Percentiles rank a stretch among this genome's conserved stretches.
These are phyloP conservation scores for Andrena chrysosceles DNA, from an alignment of 2,888 invertebrate genomes.

Conservation along the genomic window DNA sequence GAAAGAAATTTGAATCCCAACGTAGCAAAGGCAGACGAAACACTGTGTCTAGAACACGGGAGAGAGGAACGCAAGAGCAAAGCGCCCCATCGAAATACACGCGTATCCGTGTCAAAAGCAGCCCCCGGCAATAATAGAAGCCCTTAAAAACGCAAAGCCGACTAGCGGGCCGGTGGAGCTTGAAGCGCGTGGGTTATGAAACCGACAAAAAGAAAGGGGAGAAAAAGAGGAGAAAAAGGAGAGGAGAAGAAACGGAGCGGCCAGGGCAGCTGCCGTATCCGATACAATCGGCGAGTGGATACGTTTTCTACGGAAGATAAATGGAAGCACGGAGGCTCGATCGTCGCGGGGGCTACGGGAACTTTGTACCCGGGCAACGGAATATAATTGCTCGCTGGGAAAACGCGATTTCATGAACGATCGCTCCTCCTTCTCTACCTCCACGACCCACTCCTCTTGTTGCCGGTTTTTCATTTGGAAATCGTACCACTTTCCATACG, in stretches of 20 bases:
- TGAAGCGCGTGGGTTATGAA: slow-evolving; percentile 61
- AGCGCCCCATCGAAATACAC: slow-evolving; percentile 31
- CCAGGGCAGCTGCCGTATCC: slow-evolving; percentile 80
- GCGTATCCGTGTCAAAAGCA: slow-evolving; percentile 81
- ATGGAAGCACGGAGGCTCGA: slow-evolving; percentile 30
- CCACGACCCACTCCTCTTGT: not conserved
- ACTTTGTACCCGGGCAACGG: not conserved
- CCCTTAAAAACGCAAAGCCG: slow-evolving; percentile 80
- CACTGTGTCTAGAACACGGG: not conserved
- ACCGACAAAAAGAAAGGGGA: slow-evolving; percentile 59
- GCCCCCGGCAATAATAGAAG: slow-evolving; percentile 79
- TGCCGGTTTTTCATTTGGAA: slow-evolving; percentile 45
- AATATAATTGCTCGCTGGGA: slow-evolving; percentile 46
- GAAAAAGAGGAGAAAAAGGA: slow-evolving; percentile 64
- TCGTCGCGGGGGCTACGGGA: slow-evolving; percentile 16
- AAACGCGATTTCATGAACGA: slow-evolving; percentile 59
- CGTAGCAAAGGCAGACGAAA: not conserved
- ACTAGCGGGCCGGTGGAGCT: slow-evolving; percentile 60
- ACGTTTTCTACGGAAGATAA: slow-evolving; percentile 48
- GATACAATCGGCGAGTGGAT: slow-evolving; percentile 79
- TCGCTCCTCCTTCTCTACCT: slow-evolving; percentile 8
- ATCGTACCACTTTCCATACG: slow-evolving; percentile 57
- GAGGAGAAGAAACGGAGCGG: slow-evolving; percentile 67
- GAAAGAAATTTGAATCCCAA: not conserved
- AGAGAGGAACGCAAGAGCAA: slow-evolving; percentile 56